These are phyloP conservation scores for Callipepla squamata DNA, from an alignment of 2,113 vertebrate genomes.

Conservation along the genomic window DNA sequence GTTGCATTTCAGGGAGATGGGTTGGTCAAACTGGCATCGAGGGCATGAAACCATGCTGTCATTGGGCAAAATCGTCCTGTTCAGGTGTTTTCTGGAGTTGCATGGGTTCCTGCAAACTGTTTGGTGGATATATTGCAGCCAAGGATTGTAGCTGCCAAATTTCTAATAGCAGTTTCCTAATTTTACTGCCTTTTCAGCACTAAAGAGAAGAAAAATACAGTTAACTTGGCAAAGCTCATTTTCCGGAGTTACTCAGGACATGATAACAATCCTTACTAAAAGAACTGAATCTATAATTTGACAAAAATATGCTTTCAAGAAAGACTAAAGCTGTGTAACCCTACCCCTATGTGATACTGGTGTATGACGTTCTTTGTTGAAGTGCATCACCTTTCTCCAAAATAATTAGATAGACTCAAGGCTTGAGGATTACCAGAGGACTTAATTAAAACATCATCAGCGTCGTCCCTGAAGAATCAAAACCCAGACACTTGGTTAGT, in stretches of 20 bases:
- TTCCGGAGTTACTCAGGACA: neutral
- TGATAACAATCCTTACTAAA: conserved; percentile 10
- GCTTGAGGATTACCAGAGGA: conserved; percentile 42
- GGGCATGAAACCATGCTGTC: conserved; percentile 4
- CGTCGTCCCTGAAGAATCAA: conserved; percentile 56
- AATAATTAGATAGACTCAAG: conserved; percentile 9
- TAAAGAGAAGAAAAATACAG: conserved; percentile 7
- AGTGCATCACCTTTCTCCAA: conserved; percentile 30
- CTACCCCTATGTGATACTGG: neutral
- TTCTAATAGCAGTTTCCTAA: conserved; percentile 34
- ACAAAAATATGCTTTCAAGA: conserved; percentile 23
- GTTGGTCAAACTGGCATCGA: neutral
- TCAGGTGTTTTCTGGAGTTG: conserved; percentile 3
- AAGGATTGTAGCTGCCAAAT: neutral
- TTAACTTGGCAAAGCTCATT: neutral
- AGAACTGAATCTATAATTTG: neutral
- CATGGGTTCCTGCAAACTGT: neutral
- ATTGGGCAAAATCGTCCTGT: neutral
- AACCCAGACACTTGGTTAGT: conserved; percentile 31
- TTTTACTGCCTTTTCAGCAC: conserved; percentile 44
- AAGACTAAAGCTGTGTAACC: neutral
- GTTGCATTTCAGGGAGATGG: neutral
- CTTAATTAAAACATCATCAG: conserved; percentile 58
- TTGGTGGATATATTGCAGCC: conserved; percentile 29
- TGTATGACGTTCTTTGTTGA: conserved; percentile 1